Evolutionary conservation across 2,113 vertebrate genomes (phyloP).

Genomic region (Archilochus colubris): DNA sequence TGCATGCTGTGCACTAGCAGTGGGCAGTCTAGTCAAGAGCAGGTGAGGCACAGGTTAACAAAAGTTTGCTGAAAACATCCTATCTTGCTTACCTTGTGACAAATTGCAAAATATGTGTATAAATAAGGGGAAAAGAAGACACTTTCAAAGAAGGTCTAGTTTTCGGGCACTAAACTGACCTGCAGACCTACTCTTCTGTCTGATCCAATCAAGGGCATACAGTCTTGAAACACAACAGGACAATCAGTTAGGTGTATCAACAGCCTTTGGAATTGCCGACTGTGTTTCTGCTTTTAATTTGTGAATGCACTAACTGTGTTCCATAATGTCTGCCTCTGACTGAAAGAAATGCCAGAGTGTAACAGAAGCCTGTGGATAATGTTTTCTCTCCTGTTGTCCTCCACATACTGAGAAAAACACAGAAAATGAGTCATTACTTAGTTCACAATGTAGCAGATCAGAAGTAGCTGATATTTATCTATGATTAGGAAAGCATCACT

Average conservation of each 20-base stretch:
- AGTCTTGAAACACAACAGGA: neutral
- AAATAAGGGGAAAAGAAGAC: neutral
- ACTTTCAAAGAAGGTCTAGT: neutral
- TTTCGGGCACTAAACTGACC: neutral
- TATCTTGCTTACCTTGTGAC: neutral
- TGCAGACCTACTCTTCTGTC: neutral
- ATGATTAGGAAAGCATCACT: conserved; percentile 40
- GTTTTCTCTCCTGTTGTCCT: conserved; percentile 61
- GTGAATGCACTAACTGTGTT: neutral
- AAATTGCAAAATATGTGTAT: neutral
- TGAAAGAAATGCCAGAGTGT: conserved; percentile 1
- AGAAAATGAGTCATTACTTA: conserved; percentile 67
- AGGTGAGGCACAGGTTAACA: neutral
- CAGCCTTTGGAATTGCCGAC: neutral
- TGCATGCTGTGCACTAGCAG: neutral
- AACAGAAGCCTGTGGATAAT: conserved; percentile 66
- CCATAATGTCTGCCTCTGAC: conserved; percentile 13
- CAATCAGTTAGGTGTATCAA: neutral
- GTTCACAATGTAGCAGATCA: conserved; percentile 58
- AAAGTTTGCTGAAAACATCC: neutral
- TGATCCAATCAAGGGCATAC: neutral
- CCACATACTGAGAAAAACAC: conserved; percentile 48
- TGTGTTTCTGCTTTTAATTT: conserved; percentile 46
- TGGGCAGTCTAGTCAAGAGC: neutral
- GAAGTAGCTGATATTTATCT: conserved; percentile 72